Base-by-base conservation (phyloP, 2,888 invertebrate genomes). In the Tuta absoluta region DNA sequence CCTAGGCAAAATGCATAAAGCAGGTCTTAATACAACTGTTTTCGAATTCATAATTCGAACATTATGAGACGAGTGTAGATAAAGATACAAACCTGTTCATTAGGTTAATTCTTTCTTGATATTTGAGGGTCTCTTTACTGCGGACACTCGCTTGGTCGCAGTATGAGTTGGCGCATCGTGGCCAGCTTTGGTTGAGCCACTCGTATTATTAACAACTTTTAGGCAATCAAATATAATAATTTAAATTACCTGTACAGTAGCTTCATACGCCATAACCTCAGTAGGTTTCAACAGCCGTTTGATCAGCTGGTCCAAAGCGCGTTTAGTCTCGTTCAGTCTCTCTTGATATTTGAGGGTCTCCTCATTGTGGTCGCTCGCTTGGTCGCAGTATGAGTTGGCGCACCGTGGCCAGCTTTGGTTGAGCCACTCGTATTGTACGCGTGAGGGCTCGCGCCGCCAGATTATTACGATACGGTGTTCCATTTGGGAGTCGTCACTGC, bases 401-500 rank as follows among this genome's bases (percentile, higher is more conserved):
- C 95, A 94, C 0, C 87, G 85, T 61, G 93, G 93, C 95, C 95
- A 95, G 48, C 94, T 95, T 63, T 93, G 93, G 71, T 95, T 93
- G 63, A 97, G 86, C 98, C 98, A 98, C 84, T 98, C 98, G 84
- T 97, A 98, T 76, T 97, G 97, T 12, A 98, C 90, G 72, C 95
- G 95, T n/a, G 95, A 94, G 11, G 95, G 93, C 78, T 98, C 98
- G 49, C 96, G 93, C 0, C 98, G 93, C 98, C 98, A 98, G 69
- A 98, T 94, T 57, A 98, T 95, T 1, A 97, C 98, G 66, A 98
- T 94, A 72, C 96, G 94, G 67, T 96, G 91, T 53, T 95, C 87
- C 60, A 96, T 76, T 12, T 84, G 94, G 0, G 87, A 84, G 10
- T 81, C 71, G 66, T 90, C 90, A 49, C 79, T 81, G 24, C 89